Evolutionary conservation across 2,797 vertebrate genomes (phyloP), one percentile per base, ranked within the genome.

Genomic region (Nannoperca australis): DNA sequence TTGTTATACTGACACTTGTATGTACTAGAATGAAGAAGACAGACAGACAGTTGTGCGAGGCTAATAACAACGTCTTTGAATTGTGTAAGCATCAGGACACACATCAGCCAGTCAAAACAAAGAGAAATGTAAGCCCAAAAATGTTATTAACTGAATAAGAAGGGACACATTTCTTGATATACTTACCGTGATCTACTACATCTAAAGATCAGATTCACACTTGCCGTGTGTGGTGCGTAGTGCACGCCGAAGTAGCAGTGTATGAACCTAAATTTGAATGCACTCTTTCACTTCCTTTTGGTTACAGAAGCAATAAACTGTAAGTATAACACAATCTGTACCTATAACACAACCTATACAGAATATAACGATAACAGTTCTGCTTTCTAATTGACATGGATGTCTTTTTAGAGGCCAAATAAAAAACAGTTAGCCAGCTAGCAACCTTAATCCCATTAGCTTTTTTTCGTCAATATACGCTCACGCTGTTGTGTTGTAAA

Each of bases 381-480:
- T 36, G 0, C 17, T 71, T 51, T 44, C 1, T 7, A 1, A 51
- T 71, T 47, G 1, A 27, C 20, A 5, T 18, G 2, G 7, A 36
- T 14, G 2, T 65, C 0, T 49, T 68, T 82, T 58, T 1, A 64
- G 1, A 70, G 44, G 58, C 69, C 47, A 81, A 45, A 66, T 51
- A 30, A 62, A 54, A 64, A 77, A 10, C 27, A 54, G 73, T 24
- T 50, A 55, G 75, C 72, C 50, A 49, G 65, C 71, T 76, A 73
- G 56, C 70, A 67, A 36, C 32, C 47, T 27, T 90, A 86, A 86
- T 81, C 72, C 54, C 18, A 56, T 86, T 76, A 77, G 75, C 61
- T 10, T 11, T 68, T 10, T 62, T 4, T 20, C 20, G 18, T 65
- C 30, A 55, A 18, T 18, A 60, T 5, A 67, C 15, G 6, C 13